Base-by-base conservation (phyloP, 1,140 invertebrate species). In the Triops longicaudatus region DNA sequence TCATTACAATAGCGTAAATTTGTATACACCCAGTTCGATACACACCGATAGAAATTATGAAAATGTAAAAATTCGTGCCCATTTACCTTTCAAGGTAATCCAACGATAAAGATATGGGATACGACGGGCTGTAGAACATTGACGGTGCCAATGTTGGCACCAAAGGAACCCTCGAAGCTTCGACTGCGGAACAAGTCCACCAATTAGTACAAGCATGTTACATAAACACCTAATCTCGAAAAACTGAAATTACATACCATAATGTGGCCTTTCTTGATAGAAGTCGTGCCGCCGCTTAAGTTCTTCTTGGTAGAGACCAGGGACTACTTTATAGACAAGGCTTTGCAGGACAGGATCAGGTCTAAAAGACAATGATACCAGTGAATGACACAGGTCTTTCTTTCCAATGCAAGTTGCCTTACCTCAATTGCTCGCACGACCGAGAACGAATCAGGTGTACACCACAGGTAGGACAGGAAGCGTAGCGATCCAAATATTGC, bases 291-390 rank as follows among this genome's bases (percentile, higher is more conserved):
- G 72, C 28, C 76, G 71, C 41, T 72, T 72, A 41, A 73, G 76
- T 77, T 77, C 76, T 73, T 77, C 76, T 22, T 77, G 76, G 37
- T 73, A 77, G 28, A 77, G 37, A 42, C 71, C 71, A 14, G 76
- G 76, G 12, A 77, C 76, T n/a, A 42, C 71, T 26, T 71, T 73
- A 71, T 77, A 77, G 28, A 77, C 76, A n/a, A 77, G 11, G 11
- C 41, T 72, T 43, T 77, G 76, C 10, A 77, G 22, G 41, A 72
- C 72, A 28, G 73, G 76, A 77, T 77, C 42, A 73, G 76, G 72
- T 73, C 73, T 71, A 41, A 42, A 31, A 28, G 76, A 44, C 72
- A 77, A 41, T 42, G 28, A 37, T 0, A 31, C 9, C 26, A 75
- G 74, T 28, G 4, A 17, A 1, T 12, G 22, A 44, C 41, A 26